These are phyloP conservation scores for Callionymus lyra DNA, from an alignment of 2,113 vertebrate genomes.

Conservation along the genomic window DNA sequence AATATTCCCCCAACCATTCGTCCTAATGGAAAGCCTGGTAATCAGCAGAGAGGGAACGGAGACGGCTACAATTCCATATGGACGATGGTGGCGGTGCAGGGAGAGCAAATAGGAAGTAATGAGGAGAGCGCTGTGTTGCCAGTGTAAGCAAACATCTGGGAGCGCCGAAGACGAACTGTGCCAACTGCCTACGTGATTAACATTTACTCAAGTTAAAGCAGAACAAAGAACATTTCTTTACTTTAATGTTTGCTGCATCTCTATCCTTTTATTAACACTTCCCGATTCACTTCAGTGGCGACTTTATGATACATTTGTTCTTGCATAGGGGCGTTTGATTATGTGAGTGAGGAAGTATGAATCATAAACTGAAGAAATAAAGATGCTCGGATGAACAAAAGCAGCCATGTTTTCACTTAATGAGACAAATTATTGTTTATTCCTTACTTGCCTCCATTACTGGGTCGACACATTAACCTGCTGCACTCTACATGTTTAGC, in stretches of 20 bases:
- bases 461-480: too few relatives aligned
- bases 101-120: conserved; percentile 27
- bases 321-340: not conserved
- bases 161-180: conserved; percentile 16
- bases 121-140: conserved; percentile 22
- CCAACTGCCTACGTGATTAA: conserved; percentile 22
- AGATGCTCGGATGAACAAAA: too few relatives aligned
- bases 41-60: conserved; percentile 25
- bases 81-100: conserved; percentile 12
- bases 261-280: not conserved
- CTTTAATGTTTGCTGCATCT: too few relatives aligned
- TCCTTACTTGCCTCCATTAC: too few relatives aligned
- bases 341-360: not conserved
- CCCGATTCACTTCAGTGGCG: not conserved
- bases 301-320: too few relatives aligned
- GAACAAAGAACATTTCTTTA: conserved; percentile 23
- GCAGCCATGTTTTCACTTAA: too few relatives aligned
- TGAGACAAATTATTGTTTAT: too few relatives aligned
- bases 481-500: too few relatives aligned
- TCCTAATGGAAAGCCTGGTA: conserved; percentile 27
- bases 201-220: conserved; percentile 15
- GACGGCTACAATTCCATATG: conserved; percentile 16
- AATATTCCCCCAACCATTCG: conserved; percentile 28
- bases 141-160: conserved; percentile 27
- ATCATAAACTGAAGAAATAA: too few relatives aligned